phyloP scores from a whole-genome alignment of 2,888 invertebrate species.

The Ceratothoa steindachneri region DNA sequence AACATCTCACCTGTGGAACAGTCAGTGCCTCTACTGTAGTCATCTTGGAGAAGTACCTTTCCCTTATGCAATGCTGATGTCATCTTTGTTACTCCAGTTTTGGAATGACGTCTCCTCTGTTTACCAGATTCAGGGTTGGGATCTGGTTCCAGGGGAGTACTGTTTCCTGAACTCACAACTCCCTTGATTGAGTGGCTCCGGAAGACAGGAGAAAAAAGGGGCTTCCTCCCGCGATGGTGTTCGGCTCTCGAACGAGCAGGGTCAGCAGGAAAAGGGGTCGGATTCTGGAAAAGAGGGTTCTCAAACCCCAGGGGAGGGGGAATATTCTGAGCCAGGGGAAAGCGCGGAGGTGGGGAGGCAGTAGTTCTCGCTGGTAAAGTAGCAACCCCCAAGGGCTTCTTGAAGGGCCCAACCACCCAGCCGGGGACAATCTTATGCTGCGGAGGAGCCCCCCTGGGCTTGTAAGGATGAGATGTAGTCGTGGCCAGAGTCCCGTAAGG shows the following conservation, averaged over 20 bases:
- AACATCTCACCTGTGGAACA: no score
- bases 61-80: no score
- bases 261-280: not conserved
- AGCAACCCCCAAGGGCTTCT: slow-evolving; percentile 6
- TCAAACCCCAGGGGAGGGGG: slow-evolving; percentile 23
- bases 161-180: not conserved
- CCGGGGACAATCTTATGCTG: not conserved
- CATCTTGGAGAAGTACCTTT: no score
- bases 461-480: slow-evolving; percentile 18
- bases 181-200: not conserved
- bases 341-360: slow-evolving; percentile 22
- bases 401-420: slow-evolving; percentile 13
- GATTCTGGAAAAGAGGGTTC: not conserved
- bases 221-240: not conserved
- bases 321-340: slow-evolving; percentile 29
- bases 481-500: slow-evolving; percentile 34
- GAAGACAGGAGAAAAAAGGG: not conserved
- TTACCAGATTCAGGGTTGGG: no score
- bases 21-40: no score
- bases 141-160: no score
- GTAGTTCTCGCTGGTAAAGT: slow-evolving; percentile 31
- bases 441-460: slow-evolving; percentile 12
- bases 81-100: no score
- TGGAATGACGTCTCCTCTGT: no score
- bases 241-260: not conserved